Percentiles rank a stretch among this genome's conserved stretches.
Conservation (phyloP, 2,113 vertebrate species). For the Hystrix brachyura region DNA sequence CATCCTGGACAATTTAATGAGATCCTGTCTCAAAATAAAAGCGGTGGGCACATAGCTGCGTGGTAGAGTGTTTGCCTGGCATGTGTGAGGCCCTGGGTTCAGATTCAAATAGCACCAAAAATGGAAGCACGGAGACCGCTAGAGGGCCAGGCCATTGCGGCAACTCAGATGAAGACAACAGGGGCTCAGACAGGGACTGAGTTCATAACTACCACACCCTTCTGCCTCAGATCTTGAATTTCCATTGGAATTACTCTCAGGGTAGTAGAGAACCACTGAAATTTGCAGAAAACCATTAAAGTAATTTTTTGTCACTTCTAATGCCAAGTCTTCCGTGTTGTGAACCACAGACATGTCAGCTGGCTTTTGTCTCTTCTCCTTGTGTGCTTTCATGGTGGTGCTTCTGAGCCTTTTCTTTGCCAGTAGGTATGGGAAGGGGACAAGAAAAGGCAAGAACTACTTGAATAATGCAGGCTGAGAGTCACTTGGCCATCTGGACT, state of each 20-base stretch:
- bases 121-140: too few species aligned
- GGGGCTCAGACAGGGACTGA: not conserved
- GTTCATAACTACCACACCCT: not conserved
- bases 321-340: not conserved
- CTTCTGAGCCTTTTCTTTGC: slow-evolving; percentile 4
- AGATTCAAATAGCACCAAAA: too few species aligned
- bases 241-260: not conserved
- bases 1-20: too few species aligned
- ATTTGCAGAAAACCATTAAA: not conserved
- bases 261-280: not conserved
- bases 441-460: not conserved
- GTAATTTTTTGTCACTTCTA: not conserved
- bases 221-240: not conserved
- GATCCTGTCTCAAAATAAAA: too few species aligned
- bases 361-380: not conserved
- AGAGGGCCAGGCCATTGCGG: too few species aligned
- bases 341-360: not conserved
- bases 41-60: too few species aligned
- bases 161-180: not conserved
- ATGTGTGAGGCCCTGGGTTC: too few species aligned
- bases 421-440: not conserved
- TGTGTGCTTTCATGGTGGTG: not conserved
- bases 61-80: too few species aligned
- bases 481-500: not conserved
- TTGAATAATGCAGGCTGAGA: not conserved